A percentile compares a stretch with the other conserved stretches of the same genome.
phyloP scores from a whole-genome alignment of 2,888 invertebrate genomes.

The Anodontia alba region DNA sequence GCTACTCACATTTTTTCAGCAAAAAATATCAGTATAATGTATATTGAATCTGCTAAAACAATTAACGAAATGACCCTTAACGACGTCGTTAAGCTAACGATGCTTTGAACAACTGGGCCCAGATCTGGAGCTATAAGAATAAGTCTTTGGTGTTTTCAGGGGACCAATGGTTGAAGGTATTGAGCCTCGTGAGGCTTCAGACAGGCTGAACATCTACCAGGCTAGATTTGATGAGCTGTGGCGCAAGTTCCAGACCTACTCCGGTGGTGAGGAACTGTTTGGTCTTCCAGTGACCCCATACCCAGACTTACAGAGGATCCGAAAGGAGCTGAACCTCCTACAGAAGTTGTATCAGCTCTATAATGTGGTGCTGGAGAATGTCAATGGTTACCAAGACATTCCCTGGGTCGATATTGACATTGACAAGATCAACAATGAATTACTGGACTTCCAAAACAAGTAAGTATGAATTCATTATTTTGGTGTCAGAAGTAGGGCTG shows the following conservation, averaged over 20 bases:
- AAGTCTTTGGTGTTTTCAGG: slow-evolving; percentile 85
- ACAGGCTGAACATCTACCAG: slow-evolving; percentile 91
- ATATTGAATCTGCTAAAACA: no score
- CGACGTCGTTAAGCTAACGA: no score
- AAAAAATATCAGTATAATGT: no score
- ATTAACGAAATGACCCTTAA: no score
- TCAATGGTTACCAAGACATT: slow-evolving; percentile 98
- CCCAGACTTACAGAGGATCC: slow-evolving; percentile 95
- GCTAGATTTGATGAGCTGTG: slow-evolving; percentile 98
- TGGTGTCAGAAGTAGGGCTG: background rate
- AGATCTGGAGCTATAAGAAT: no score
- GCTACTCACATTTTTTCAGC: no score
- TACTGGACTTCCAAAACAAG: slow-evolving; percentile 98
- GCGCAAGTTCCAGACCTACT: slow-evolving; percentile 96
- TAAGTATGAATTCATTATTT: slow-evolving; percentile 77
- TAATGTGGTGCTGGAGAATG: slow-evolving; percentile 97
- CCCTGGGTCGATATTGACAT: slow-evolving; percentile 98
- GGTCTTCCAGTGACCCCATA: slow-evolving; percentile 96
- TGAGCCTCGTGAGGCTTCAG: slow-evolving; percentile 96
- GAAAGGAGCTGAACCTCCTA: slow-evolving; percentile 96
- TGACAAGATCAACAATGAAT: slow-evolving; percentile 97
- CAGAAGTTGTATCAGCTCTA: slow-evolving; percentile 98
- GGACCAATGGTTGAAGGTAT: slow-evolving; percentile 98
- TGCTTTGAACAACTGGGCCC: no score
- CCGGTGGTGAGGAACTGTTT: slow-evolving; percentile 97